Conservation (phyloP, 2,888 invertebrate species). For the Augochlorella aurata region DNA sequence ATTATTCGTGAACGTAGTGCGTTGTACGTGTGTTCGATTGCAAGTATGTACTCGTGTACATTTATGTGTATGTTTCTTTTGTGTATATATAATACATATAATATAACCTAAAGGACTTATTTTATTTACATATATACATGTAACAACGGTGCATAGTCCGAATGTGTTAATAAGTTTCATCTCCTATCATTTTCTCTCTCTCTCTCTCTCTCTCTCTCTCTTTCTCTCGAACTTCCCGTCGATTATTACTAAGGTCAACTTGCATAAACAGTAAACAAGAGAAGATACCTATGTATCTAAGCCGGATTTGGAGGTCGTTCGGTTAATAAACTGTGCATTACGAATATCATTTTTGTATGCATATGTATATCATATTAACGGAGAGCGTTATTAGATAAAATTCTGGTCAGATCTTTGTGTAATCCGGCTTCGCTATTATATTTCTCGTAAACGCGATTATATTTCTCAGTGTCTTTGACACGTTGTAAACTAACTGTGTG, state of each 20-base stretch:
- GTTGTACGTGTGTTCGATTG: not conserved
- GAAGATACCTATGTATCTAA: conserved; percentile 56
- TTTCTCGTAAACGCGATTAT: conserved; percentile 25
- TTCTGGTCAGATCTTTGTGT: conserved; percentile 65
- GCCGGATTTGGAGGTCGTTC: conserved; percentile 48
- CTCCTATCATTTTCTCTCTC: not conserved
- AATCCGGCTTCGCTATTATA: conserved; percentile 40
- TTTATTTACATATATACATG: conserved; percentile 81
- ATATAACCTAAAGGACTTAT: conserved; percentile 80
- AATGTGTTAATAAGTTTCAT: conserved; percentile 70
- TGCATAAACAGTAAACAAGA: conserved; percentile 57
- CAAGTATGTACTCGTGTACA: conserved; percentile 35
- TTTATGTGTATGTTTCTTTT: conserved; percentile 65
- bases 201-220: not conserved
- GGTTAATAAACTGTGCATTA: conserved; percentile 47
- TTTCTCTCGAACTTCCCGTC: not conserved
- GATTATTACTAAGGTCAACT: conserved; percentile 59
- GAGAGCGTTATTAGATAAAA: conserved; percentile 57
- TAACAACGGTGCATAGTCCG: conserved; percentile 75
- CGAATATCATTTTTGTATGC: conserved; percentile 30
- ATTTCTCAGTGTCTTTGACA: not conserved
- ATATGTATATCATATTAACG: conserved; percentile 38
- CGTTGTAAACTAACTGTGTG: conserved; percentile 34
- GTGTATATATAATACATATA: conserved; percentile 78
- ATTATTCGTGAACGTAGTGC: conserved; percentile 3